Base-by-base conservation (phyloP, 2,888 invertebrate genomes). In the Gibbula magus region DNA sequence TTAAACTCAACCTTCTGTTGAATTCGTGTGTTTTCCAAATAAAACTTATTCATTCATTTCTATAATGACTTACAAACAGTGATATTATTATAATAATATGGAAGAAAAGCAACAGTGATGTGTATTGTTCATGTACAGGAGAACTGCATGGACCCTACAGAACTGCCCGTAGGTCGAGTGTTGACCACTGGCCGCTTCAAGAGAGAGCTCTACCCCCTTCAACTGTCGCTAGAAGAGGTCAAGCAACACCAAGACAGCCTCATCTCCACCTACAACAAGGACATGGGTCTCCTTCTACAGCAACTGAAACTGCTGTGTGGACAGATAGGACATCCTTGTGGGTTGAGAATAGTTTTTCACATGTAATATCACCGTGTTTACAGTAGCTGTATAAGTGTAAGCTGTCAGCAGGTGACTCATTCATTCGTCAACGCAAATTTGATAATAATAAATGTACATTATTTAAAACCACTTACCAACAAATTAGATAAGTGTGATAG, bases 231-330 rank as follows among this genome's bases (percentile, higher is more conserved):
- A 4, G 56, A 76, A 10, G 83, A 85, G 25, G 70, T 90, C n/a
- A 85, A 86, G 56, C 81, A 82, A 2, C 82, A 84, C 35, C 90
- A 91, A 61, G 81, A 84, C 4, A 82, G 84, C 22, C 85, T 89
- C 85, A 83, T 86, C 79, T 83, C 85, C 7, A 85, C 84, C 51
- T 83, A 89, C 54, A 85, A 84, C 52, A 82, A 83, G 4, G 90
- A 90, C 75, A 82, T 90, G 83, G 85, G 80, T 56, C 75, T 81
- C 7, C 79, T 91, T 76, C 76, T 90, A 20, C 77, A 66, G 32
- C 74, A 83, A 25, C 54, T 85, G 61, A 54, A 77, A 13, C 29
- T 52, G 0, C 16, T 61, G 32, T 1, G 8, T 45, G 22, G 16
- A 1, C 20, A 54, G 45, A 77, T 56, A 16, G 29, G 29, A 61